These are phyloP conservation scores for Gracilinanus agilis DNA, from an alignment of 2,113 vertebrate genomes.

Conservation along the genomic window DNA sequence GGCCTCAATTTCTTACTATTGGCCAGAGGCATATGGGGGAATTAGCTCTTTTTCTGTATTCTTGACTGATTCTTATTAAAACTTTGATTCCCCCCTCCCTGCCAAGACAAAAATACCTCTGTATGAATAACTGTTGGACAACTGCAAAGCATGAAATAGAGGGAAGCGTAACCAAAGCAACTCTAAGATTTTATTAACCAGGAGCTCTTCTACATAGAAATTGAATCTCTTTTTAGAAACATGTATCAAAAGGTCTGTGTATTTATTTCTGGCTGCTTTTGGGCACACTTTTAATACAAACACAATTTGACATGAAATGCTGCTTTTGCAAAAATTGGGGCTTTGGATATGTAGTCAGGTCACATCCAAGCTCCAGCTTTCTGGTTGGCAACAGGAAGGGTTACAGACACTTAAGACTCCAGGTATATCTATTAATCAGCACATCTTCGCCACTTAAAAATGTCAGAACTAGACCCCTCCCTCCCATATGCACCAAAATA, in stretches of 20 bases:
- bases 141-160: constrained; percentile 65
- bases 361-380: constrained; percentile 53
- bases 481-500: neutral
- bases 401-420: constrained; percentile 59
- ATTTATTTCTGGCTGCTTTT: constrained; percentile 52
- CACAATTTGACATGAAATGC: constrained; percentile 61
- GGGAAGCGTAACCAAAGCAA: constrained; percentile 73
- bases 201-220: constrained; percentile 43
- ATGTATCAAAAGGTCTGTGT: constrained; percentile 47
- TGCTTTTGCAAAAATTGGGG: constrained; percentile 33
- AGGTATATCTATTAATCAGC: constrained; percentile 62
- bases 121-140: constrained; percentile 71
- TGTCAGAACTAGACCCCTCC: neutral
- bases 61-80: constrained; percentile 81
- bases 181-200: constrained; percentile 69
- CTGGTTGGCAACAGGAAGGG: constrained; percentile 63
- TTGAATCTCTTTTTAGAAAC: constrained; percentile 60
- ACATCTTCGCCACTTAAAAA: neutral
- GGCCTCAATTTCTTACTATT: constrained; percentile 79
- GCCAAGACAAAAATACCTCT: constrained; percentile 56
- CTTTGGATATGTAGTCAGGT: constrained; percentile 63
- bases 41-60: constrained; percentile 80
- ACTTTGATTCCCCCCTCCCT: constrained; percentile 61
- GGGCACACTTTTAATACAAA: constrained; percentile 50
- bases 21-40: constrained; percentile 82